Evolutionary conservation across 64 coral and sea anemone genomes (phyloP), one percentile per base, ranked within the genome.

Genomic region (Porites australiensis): DNA sequence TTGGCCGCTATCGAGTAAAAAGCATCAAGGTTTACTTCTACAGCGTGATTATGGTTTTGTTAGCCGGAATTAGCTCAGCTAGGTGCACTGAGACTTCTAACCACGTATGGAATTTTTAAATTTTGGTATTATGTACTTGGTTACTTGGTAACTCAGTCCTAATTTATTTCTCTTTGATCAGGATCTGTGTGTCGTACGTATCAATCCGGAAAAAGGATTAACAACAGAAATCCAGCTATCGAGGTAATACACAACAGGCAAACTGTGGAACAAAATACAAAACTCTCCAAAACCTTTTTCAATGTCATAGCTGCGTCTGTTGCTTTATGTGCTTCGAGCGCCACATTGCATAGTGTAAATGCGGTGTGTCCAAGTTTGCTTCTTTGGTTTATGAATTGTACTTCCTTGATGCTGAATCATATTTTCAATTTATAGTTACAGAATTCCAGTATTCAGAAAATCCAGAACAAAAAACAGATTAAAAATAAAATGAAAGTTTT

Each of bases 1-100:
- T 76, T 91, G 78, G 75, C 79, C 89, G 8, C 70, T 91, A 91
- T 91, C 89, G 89, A 46, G 68, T 82, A 13, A n/a, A 77, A 70
- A 70, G n/a, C 23, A 50, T 53, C 13, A 78, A 69, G 59, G 19
- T 13, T 5, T 91, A 91, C 67, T 37, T 72, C 50, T 54, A 79
- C 70, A 54, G 66, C 22, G 69, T 49, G 2, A 73, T 58, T 8
- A 58, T 76, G 5, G 70, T 59, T 1, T 91, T 64, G 89, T 12
- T 74, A 20, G 66, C 53, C 49, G 66, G 37, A 58, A 79, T 67
- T n/a, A n/a, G n/a, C n/a, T n/a, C n/a, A 46, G 3, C 37, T 50
- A 27, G 77, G 64, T 13, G 22, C 70, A 58, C 8, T 88, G 8
- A 54, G 50, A 15, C 18, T 64, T 4, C 61, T 64, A 16, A 15